Evolutionary conservation across 92 coral and sea anemone species (phyloP).

Genomic region (Epizoanthus illoricatus): DNA sequence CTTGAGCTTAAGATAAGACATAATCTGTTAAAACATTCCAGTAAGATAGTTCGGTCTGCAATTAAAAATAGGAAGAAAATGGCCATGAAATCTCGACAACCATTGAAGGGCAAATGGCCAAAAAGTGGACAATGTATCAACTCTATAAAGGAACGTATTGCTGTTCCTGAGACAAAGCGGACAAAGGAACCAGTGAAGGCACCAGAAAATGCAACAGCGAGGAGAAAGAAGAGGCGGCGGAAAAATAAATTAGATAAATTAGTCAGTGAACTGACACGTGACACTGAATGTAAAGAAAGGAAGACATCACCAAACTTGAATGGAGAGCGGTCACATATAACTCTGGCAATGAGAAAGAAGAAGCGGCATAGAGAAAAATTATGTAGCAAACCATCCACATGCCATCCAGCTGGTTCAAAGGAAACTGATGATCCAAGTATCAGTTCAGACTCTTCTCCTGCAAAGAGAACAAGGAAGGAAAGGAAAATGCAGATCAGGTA

Average conservation of each 20-base stretch:
- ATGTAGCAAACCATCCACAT: not conserved
- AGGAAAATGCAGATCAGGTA: conserved; percentile 40
- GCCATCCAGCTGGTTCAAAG: not conserved
- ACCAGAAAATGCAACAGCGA: not conserved
- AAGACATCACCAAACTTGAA: not conserved
- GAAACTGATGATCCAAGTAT: not conserved
- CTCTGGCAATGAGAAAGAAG: conserved; percentile 29
- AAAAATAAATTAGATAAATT: not conserved
- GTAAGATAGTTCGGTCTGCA: conserved; percentile 31
- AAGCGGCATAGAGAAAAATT: conserved; percentile 10
- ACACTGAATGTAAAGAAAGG: not conserved
- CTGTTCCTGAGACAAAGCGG: conserved; percentile 3
- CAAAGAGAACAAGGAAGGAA: conserved; percentile 44
- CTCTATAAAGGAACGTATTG: not conserved
- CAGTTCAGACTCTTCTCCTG: conserved; percentile 31
- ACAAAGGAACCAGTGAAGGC: conserved; percentile 10
- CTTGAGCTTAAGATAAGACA: conserved; percentile 36
- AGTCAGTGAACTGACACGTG: not conserved
- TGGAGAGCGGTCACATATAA: not conserved
- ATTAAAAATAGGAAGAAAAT: conserved; percentile 16
- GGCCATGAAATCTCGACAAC: conserved; percentile 16
- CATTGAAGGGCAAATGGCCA: not conserved
- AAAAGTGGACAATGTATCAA: conserved; percentile 1
- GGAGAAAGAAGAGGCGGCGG: conserved; percentile 16
- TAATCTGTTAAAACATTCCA: conserved; percentile 33